Evolutionary conservation across 1,140 invertebrate species (phyloP).

Genomic region (Triops cancriformis): DNA sequence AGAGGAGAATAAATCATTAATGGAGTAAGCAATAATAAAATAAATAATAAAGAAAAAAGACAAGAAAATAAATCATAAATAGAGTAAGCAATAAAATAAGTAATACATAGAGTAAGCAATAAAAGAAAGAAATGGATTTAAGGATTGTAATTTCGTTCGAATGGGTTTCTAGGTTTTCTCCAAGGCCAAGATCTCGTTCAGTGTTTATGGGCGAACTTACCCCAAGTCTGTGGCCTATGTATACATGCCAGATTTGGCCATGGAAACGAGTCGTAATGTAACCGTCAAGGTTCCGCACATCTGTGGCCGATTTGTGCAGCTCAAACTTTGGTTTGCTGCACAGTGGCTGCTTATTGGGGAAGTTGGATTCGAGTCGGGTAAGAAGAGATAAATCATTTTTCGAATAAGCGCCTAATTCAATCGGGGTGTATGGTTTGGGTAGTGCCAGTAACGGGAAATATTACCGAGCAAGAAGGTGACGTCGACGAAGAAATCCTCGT

Average conservation of each 20-base stretch:
- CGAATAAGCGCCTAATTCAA: not conserved
- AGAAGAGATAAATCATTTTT: slow-evolving; percentile 32
- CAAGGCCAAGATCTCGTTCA: slow-evolving; percentile 59
- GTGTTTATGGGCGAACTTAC: slow-evolving; percentile 53
- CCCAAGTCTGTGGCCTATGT: slow-evolving; percentile 53
- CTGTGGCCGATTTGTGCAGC: slow-evolving; percentile 55
- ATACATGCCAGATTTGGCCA: slow-evolving; percentile 59
- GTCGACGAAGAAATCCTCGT: not conserved
- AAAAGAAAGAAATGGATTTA: not conserved
- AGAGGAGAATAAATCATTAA: no score
- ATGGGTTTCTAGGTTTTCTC: slow-evolving; percentile 53
- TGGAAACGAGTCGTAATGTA: slow-evolving; percentile 65
- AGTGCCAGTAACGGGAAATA: not conserved
- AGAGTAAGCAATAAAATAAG: no score
- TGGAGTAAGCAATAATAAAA: no score
- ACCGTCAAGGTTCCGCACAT: slow-evolving; percentile 56
- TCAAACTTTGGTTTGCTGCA: slow-evolving; percentile 63
- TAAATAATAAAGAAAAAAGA: no score
- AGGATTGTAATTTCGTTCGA: slow-evolving; percentile 27
- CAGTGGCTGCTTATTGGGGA: slow-evolving; percentile 73
- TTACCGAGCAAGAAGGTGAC: slow-evolving; percentile 1
- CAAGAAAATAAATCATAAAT: no score
- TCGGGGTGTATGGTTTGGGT: not conserved
- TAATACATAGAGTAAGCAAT: not conserved
- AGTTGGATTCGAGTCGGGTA: slow-evolving; percentile 58